phyloP scores from a whole-genome alignment of 2,888 invertebrate genomes.

The Napeogenes sylphis region DNA sequence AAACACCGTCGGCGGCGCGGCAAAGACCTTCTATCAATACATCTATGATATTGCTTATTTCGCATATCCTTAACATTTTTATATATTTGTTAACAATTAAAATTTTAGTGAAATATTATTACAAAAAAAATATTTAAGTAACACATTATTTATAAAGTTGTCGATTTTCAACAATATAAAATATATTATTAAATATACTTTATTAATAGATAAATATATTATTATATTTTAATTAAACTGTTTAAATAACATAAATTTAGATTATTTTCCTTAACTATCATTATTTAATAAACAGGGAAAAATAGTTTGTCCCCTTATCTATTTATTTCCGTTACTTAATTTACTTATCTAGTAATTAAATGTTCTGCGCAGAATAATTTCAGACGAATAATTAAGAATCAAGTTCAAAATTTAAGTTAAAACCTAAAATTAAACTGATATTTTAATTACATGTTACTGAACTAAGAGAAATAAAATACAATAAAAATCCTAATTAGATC shows the following conservation, averaged over 20 bases:
- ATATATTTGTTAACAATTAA: conserved; percentile 47
- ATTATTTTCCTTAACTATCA: neutral
- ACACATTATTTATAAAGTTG: too few species aligned
- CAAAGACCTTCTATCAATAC: conserved; percentile 55
- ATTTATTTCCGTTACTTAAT: neutral
- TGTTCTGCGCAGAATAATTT: neutral
- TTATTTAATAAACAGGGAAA: neutral
- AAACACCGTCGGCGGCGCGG: conserved; percentile 53
- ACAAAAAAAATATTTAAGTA: too few species aligned
- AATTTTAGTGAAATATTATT: conserved; percentile 11
- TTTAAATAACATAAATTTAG: neutral
- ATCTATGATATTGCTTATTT: conserved; percentile 41
- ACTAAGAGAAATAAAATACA: too few species aligned
- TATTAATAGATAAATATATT: too few species aligned
- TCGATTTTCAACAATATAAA: too few species aligned
- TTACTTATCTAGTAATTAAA: neutral
- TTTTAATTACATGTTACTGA: too few species aligned
- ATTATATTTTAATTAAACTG: neutral
- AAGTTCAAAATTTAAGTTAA: neutral
- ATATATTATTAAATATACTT: too few species aligned
- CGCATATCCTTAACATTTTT: conserved; percentile 65
- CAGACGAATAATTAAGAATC: neutral
- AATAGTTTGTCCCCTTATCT: neutral
- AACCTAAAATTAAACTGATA: neutral
- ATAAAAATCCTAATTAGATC: conserved; percentile 16